Conservation (phyloP, 2,888 invertebrate species). For the Brachynemurus nebulosus region DNA sequence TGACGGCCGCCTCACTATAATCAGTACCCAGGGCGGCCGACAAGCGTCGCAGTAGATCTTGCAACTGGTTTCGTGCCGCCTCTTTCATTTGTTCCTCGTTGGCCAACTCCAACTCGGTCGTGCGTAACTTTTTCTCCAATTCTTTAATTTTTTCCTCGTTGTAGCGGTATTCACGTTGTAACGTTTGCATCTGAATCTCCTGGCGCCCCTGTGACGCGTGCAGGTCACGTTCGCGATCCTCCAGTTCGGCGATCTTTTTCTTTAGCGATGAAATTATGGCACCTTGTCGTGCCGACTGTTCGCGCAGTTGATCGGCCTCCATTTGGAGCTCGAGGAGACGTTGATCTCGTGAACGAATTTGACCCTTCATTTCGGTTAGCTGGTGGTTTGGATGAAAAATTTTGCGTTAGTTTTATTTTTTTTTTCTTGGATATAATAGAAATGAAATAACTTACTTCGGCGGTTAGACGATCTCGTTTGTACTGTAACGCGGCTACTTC, state of each 20-base stretch:
- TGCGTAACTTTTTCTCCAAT: slow-evolving; percentile 56
- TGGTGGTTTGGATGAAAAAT: slow-evolving; percentile 28
- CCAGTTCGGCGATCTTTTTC: slow-evolving; percentile 63
- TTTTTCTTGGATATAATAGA: no score
- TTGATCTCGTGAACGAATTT: slow-evolving; percentile 55
- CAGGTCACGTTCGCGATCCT: slow-evolving; percentile 60
- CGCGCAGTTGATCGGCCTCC: slow-evolving; percentile 63
- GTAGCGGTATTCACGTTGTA: slow-evolving; percentile 58
- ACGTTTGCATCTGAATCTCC: slow-evolving; percentile 57
- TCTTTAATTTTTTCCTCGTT: slow-evolving; percentile 67
- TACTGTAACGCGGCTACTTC: slow-evolving; percentile 74
- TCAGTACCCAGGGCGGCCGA: slow-evolving; percentile 59
- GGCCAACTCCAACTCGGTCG: slow-evolving; percentile 55
- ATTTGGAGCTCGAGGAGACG: slow-evolving; percentile 61
- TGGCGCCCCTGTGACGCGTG: slow-evolving; percentile 43
- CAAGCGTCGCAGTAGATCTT: slow-evolving; percentile 58
- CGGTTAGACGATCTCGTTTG: slow-evolving; percentile 63
- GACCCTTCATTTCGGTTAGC: slow-evolving; percentile 57
- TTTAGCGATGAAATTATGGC: slow-evolving; percentile 66
- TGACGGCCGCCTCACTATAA: slow-evolving; percentile 49
- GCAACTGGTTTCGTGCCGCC: slow-evolving; percentile 46
- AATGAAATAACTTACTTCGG: slow-evolving; percentile 59
- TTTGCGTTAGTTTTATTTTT: neutral
- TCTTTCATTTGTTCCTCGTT: slow-evolving; percentile 65
- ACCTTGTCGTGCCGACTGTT: slow-evolving; percentile 71